A percentile compares a stretch with the other conserved stretches of the same genome.
phyloP scores from a whole-genome alignment of 2,113 vertebrate genomes.

The Xiphorhynchus elegans region DNA sequence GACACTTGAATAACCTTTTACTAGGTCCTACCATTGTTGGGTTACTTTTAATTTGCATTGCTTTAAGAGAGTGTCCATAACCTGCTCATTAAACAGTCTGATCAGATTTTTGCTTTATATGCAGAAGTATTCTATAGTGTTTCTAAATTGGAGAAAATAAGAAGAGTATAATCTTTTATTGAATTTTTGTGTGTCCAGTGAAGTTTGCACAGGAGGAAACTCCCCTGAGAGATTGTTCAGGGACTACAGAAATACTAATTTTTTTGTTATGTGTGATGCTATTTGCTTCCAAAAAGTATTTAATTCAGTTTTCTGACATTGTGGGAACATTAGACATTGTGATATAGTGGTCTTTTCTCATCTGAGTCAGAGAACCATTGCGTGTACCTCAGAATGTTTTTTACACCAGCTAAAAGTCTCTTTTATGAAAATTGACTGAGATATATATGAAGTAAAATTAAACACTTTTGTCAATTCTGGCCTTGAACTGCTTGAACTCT shows the following conservation, averaged over 20 bases:
- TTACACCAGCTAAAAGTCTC: not conserved
- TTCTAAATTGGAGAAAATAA: not conserved
- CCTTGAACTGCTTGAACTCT: not conserved
- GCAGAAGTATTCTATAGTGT: not conserved
- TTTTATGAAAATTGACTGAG: not conserved
- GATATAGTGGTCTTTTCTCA: not conserved
- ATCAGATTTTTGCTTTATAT: not conserved
- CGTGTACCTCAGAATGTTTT: not conserved
- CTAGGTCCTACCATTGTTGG: not conserved
- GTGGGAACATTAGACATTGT: not conserved
- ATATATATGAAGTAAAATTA: not conserved
- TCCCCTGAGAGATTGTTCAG: not conserved
- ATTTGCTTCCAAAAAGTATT: not conserved
- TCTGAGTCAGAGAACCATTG: not conserved
- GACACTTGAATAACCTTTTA: not conserved
- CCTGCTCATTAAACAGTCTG: not conserved
- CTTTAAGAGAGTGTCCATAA: not conserved
- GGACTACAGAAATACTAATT: not conserved
- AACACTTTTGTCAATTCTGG: not conserved
- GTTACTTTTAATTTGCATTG: not conserved
- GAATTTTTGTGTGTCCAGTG: not conserved
- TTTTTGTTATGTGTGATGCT: rapidly evolving
- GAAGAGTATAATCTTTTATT: not conserved
- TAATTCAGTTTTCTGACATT: not conserved
- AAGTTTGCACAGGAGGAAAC: not conserved